Conservation (phyloP, 1,140 invertebrate genomes). For the Calycopis cecrops region DNA sequence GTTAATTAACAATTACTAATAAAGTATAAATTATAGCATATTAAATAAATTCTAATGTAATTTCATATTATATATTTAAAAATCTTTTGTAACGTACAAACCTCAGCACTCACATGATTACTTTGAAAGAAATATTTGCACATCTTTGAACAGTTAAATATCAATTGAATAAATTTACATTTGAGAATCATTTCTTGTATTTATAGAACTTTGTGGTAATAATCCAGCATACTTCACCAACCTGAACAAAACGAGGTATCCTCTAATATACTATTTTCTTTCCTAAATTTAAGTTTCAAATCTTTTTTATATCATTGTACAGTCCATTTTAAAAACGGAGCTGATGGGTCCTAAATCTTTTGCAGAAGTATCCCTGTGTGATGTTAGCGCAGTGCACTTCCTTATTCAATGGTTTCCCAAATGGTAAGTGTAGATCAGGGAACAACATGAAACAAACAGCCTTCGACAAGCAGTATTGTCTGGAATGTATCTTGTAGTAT, state of each 20-base stretch:
- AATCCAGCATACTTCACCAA: slow-evolving; percentile 75
- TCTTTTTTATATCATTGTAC: slow-evolving; percentile 30
- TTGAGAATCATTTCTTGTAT: slow-evolving; percentile 75
- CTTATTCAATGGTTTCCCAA: slow-evolving; percentile 71
- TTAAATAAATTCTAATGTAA: too few relatives aligned
- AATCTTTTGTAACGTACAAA: too few relatives aligned
- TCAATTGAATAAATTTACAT: slow-evolving; percentile 61
- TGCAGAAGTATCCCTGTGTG: slow-evolving; percentile 76
- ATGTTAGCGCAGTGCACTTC: slow-evolving; percentile 73
- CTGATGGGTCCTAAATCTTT: slow-evolving; percentile 76
- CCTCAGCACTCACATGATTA: too few relatives aligned
- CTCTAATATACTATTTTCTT: slow-evolving; percentile 63
- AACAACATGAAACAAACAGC: slow-evolving; percentile 43
- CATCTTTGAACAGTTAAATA: slow-evolving; percentile 55
- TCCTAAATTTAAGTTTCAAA: slow-evolving; percentile 28
- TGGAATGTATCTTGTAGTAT: slow-evolving; percentile 44
- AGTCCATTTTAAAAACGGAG: slow-evolving; percentile 28
- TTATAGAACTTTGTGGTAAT: slow-evolving; percentile 78
- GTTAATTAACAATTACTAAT: too few relatives aligned
- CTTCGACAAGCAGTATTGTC: slow-evolving; percentile 38
- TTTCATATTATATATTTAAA: too few relatives aligned
- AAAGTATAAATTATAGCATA: too few relatives aligned
- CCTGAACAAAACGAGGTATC: slow-evolving; percentile 75
- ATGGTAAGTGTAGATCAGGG: slow-evolving; percentile 73
- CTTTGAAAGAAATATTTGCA: slow-evolving; percentile 1